These are phyloP conservation scores for Cynocephalus volans DNA, from an alignment of 2,113 vertebrate species.

Conservation along the genomic window DNA sequence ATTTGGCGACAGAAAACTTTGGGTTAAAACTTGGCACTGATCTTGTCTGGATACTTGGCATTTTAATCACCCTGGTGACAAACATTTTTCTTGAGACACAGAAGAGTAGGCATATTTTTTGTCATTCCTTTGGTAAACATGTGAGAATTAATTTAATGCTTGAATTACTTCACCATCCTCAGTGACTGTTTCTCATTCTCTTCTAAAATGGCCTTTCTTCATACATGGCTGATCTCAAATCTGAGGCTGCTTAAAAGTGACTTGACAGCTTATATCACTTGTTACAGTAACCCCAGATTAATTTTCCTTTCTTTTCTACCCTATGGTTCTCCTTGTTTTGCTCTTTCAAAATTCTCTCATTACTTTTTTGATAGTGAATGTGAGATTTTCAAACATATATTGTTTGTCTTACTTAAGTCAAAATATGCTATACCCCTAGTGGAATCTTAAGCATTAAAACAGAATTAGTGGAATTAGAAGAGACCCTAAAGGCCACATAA, in stretches of 20 bases:
- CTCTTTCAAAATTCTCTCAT: slow-evolving; percentile 22
- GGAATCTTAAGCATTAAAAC: slow-evolving; percentile 11
- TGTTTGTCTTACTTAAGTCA: neutral
- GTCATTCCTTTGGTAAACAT: slow-evolving; percentile 90
- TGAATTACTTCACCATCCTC: slow-evolving; percentile 89
- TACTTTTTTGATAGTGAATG: slow-evolving; percentile 6
- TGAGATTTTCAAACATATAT: neutral
- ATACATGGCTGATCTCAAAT: slow-evolving; percentile 88
- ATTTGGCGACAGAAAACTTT: neutral
- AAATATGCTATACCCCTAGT: neutral
- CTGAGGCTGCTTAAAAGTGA: slow-evolving; percentile 82
- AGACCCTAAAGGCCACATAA: neutral
- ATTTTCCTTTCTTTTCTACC: slow-evolving; percentile 62
- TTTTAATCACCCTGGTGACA: slow-evolving; percentile 81
- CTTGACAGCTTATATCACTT: slow-evolving; percentile 81
- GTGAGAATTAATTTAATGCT: slow-evolving; percentile 92
- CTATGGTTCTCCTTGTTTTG: slow-evolving; percentile 43
- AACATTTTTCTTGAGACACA: slow-evolving; percentile 82
- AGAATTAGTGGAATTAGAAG: neutral
- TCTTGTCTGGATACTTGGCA: slow-evolving; percentile 71
- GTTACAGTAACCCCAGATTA: slow-evolving; percentile 72
- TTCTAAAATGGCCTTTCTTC: slow-evolving; percentile 90
- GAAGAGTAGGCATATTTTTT: slow-evolving; percentile 87
- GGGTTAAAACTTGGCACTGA: slow-evolving; percentile 69
- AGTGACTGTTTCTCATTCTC: slow-evolving; percentile 89